A percentile compares a stretch with the other conserved stretches of the same genome.
phyloP scores from a whole-genome alignment of 2,113 vertebrate genomes.

The Argyrosomus japonicus region DNA sequence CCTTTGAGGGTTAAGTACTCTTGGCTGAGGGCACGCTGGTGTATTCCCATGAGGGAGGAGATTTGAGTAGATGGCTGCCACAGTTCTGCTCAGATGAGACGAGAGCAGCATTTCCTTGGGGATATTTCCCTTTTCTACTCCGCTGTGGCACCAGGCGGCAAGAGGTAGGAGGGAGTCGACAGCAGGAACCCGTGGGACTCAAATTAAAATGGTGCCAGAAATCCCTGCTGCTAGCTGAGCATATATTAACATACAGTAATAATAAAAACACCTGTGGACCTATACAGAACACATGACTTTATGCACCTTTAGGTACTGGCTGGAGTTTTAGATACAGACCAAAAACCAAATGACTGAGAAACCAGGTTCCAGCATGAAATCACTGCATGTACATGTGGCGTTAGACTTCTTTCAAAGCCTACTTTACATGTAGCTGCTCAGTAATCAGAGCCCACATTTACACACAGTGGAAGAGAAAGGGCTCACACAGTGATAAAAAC shows the following conservation, averaged over 20 bases:
- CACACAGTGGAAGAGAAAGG: neutral
- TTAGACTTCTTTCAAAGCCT: neutral
- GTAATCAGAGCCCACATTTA: neutral
- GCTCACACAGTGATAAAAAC: too few relatives aligned
- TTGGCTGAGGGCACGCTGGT: conserved; percentile 45
- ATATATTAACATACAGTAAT: conserved; percentile 42
- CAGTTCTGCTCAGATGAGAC: conserved; percentile 54
- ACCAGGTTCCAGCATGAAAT: neutral
- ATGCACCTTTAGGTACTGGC: neutral
- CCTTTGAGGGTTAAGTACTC: conserved; percentile 74
- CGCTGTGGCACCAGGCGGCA: conserved; percentile 7
- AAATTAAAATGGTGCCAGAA: conserved; percentile 56
- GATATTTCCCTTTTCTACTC: conserved; percentile 39
- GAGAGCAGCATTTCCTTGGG: conserved; percentile 44
- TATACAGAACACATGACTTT: neutral
- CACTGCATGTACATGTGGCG: neutral
- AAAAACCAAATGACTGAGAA: neutral
- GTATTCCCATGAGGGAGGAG: conserved; percentile 53
- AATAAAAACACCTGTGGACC: conserved; percentile 1
- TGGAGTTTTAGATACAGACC: neutral
- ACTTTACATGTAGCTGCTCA: neutral
- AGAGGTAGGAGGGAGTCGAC: conserved; percentile 21
- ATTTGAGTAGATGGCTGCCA: conserved; percentile 43
- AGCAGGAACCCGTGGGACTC: conserved; percentile 25
- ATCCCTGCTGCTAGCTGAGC: conserved; percentile 10